phyloP scores from a whole-genome alignment of 2,797 vertebrate genomes.

The Paramormyrops hopkinsi region DNA sequence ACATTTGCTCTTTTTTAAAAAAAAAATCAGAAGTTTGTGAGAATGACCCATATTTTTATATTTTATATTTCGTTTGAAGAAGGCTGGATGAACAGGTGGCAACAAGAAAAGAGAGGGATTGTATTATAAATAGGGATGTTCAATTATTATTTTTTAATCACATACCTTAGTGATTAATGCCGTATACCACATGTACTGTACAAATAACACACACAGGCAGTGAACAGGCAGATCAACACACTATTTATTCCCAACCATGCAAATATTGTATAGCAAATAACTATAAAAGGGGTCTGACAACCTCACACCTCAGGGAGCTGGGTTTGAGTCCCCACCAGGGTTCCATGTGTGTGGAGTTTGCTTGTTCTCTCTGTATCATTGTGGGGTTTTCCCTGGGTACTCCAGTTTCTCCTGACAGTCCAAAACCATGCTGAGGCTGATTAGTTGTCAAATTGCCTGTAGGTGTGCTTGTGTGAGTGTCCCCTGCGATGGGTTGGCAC shows the following conservation, averaged over 20 bases:
- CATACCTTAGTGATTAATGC: not conserved
- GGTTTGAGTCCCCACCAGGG: not conserved
- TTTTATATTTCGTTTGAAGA: not conserved
- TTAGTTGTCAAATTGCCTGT: not conserved
- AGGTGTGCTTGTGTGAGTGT: not conserved
- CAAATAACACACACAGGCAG: not conserved
- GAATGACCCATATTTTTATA: not conserved
- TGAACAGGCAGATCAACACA: not conserved
- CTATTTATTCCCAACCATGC: not conserved
- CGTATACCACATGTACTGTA: not conserved
- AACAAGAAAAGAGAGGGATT: not conserved
- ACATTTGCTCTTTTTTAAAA: not conserved
- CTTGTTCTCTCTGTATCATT: not conserved
- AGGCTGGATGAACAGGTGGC: not conserved
- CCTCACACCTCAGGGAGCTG: not conserved
- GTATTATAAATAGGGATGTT: not conserved
- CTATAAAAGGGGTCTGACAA: not conserved
- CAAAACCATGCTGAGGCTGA: not conserved
- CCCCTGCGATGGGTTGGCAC: not conserved
- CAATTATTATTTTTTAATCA: not conserved
- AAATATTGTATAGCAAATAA: not conserved
- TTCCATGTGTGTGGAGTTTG: not conserved
- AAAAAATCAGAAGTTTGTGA: not conserved
- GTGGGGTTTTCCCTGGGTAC: not conserved
- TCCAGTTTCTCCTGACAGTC: not conserved